A percentile compares a stretch with the other conserved stretches of the same genome.
Evolutionary conservation across 2,797 vertebrate species (phyloP).

Genomic region (Darevskia nairensis): DNA sequence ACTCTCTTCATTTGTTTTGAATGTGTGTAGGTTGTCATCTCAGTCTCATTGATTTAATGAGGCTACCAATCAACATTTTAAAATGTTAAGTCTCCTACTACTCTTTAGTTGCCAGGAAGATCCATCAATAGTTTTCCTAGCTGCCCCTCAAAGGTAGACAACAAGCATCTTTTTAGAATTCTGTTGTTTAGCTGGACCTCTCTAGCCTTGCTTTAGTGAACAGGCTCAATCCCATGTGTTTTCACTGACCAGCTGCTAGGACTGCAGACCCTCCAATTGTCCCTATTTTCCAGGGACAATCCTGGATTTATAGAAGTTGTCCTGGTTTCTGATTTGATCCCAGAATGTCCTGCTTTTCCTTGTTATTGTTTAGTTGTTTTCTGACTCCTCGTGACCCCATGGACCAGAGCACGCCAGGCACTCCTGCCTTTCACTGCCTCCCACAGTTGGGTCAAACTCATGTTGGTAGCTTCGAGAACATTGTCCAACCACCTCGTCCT

Average conservation of each 20-base stretch:
- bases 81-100: neutral
- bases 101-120: neutral
- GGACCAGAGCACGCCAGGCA: too few species aligned
- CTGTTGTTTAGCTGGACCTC: neutral
- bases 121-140: neutral
- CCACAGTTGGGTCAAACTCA: too few species aligned
- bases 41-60: neutral
- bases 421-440: too few species aligned
- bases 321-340: too few species aligned
- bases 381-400: too few species aligned
- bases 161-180: neutral
- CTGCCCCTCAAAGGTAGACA: neutral
- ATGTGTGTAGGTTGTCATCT: neutral
- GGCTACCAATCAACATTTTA: neutral
- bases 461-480: too few species aligned
- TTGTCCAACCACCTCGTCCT: too few species aligned
- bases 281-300: too few species aligned
- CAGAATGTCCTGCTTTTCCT: too few species aligned
- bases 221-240: neutral
- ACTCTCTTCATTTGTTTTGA: accelerated
- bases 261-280: too few species aligned
- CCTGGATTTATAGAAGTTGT: too few species aligned
- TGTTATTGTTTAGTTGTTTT: too few species aligned
- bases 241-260: neutral
- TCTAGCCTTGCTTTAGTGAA: neutral